Conservation (phyloP, 1,140 invertebrate species). For the Anoplophora glabripennis region DNA sequence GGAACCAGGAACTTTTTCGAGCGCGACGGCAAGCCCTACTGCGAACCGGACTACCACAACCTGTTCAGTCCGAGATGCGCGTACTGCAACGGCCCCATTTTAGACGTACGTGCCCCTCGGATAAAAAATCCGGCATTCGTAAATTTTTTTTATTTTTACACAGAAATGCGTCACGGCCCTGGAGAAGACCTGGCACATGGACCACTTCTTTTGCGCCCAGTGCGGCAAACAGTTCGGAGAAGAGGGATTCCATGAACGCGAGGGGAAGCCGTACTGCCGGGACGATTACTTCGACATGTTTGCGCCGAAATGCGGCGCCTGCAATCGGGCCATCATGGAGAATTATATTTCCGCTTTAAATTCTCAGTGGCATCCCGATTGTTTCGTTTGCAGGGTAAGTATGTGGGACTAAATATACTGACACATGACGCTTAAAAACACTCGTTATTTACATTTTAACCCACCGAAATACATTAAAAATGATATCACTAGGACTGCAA, state of each 20-base stretch:
- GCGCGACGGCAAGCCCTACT: slow-evolving; percentile 92
- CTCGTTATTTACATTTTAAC: background rate
- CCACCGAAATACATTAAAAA: no score
- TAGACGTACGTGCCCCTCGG: slow-evolving; percentile 73
- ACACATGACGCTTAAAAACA: background rate
- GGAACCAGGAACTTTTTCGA: slow-evolving; percentile 99
- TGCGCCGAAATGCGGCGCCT: slow-evolving; percentile 97
- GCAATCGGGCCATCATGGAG: slow-evolving; percentile 95
- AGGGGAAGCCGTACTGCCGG: slow-evolving; percentile 91
- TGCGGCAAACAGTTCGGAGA: slow-evolving; percentile 97
- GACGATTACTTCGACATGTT: slow-evolving; percentile 98
- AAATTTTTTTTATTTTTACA: slow-evolving; percentile 42
- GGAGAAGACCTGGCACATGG: slow-evolving; percentile 98
- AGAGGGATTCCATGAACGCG: slow-evolving; percentile 92
- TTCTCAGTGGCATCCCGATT: slow-evolving; percentile 98
- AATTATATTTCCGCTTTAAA: slow-evolving; percentile 99
- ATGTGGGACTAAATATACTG: slow-evolving; percentile 8
- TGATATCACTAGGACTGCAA: slow-evolving; percentile 78
- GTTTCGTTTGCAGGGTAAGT: slow-evolving; percentile 98
- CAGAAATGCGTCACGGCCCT: slow-evolving; percentile 99
- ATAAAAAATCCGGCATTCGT: background rate
- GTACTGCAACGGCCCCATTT: slow-evolving; percentile 97
- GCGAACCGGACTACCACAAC: slow-evolving; percentile 97
- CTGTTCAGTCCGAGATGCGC: slow-evolving; percentile 97
- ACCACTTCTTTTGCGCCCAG: slow-evolving; percentile 99